Evolutionary conservation across 2,888 invertebrate species (phyloP).

Genomic region (Imbricaverruca yamaguchii): DNA sequence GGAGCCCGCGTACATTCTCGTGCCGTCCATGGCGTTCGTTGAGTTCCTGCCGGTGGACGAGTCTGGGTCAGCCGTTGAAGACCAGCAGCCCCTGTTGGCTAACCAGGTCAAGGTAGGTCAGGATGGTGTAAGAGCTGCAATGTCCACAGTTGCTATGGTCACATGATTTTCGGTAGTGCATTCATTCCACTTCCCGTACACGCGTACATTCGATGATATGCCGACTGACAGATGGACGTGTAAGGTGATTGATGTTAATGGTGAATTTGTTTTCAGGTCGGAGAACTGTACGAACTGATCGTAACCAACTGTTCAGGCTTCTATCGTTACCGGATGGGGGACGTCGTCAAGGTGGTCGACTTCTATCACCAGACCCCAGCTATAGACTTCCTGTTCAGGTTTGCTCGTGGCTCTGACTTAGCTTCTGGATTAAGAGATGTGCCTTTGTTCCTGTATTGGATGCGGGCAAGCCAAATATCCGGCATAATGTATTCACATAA

Average conservation of each 20-base stretch:
- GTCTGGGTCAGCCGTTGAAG: background rate
- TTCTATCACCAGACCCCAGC: constrained; percentile 37
- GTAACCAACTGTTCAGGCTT: constrained; percentile 39
- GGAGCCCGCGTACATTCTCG: constrained; percentile 37
- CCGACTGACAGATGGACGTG: too few species aligned
- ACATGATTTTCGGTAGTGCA: too few species aligned
- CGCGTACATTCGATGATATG: background rate
- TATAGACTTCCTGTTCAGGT: constrained; percentile 29
- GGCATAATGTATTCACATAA: too few species aligned
- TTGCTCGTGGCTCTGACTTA: background rate
- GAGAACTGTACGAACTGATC: constrained; percentile 38
- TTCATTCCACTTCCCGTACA: background rate
- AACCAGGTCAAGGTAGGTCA: background rate
- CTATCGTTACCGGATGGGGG: constrained; percentile 40
- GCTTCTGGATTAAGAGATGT: too few species aligned
- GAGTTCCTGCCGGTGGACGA: constrained; percentile 39
- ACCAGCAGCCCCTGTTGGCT: background rate
- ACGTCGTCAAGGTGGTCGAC: constrained; percentile 38
- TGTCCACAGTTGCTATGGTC: too few species aligned
- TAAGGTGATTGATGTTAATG: background rate
- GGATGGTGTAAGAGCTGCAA: too few species aligned
- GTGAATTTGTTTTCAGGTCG: constrained; percentile 27
- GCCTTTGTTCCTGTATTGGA: too few species aligned
- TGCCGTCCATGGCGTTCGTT: constrained; percentile 39
- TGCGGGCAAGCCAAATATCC: too few species aligned